Percentiles rank a stretch among this genome's conserved stretches.
phyloP scores from a whole-genome alignment of 2,888 invertebrate genomes.

The Frankliniella fusca region DNA sequence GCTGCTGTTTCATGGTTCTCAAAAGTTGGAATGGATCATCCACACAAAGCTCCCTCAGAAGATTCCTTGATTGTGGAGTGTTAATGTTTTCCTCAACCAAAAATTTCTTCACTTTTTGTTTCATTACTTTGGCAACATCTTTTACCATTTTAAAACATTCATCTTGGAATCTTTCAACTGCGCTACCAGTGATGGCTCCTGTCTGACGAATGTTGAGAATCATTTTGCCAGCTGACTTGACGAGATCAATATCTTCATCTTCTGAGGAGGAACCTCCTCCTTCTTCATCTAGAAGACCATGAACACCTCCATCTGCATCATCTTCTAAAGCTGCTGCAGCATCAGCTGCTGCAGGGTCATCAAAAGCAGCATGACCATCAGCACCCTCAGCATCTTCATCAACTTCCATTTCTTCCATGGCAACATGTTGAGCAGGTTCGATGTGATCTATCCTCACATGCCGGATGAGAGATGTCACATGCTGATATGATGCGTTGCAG shows the following conservation, averaged over 20 bases:
- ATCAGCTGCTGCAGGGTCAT: background rate
- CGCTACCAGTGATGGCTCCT: slow-evolving; percentile 12
- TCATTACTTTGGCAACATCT: background rate
- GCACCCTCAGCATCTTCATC: background rate
- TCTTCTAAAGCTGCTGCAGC: background rate
- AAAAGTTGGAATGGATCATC: background rate
- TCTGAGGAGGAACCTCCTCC: no score
- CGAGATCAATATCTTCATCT: background rate
- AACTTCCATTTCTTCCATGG: background rate
- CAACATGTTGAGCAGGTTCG: background rate
- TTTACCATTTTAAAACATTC: background rate
- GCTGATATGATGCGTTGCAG: background rate
- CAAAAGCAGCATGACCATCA: no score
- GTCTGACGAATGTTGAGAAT: background rate
- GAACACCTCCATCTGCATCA: background rate
- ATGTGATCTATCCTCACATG: background rate
- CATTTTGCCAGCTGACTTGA: background rate
- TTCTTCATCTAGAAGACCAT: background rate
- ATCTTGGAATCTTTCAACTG: background rate
- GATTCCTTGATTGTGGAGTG: background rate
- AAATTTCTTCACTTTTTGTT: background rate
- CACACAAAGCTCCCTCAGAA: background rate
- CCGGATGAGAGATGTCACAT: background rate
- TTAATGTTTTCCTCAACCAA: background rate
- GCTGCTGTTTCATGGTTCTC: background rate